These are phyloP conservation scores for Zele albiditarsus DNA, from an alignment of 2,888 invertebrate species.

Conservation along the genomic window DNA sequence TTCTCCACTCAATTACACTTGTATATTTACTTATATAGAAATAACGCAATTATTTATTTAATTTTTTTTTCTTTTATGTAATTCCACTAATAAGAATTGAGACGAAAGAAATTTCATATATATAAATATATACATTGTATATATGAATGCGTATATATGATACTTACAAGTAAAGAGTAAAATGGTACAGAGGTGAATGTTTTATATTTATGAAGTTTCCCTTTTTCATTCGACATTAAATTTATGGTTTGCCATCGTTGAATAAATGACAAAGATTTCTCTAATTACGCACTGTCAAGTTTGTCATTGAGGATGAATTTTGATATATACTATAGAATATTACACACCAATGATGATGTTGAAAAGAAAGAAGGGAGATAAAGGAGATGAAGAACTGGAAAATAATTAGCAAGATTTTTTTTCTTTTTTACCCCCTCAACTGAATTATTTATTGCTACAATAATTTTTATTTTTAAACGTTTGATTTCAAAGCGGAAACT, in stretches of 20 bases:
- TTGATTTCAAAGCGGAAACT: neutral
- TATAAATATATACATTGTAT: conserved; percentile 25
- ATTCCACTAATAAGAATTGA: conserved; percentile 24
- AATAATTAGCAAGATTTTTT: neutral
- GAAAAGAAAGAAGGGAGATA: neutral
- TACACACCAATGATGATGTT: neutral
- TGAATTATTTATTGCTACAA: neutral
- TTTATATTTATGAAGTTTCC: conserved; percentile 43
- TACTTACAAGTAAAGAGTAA: neutral
- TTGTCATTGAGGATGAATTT: conserved; percentile 50
- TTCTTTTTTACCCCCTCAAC: neutral
- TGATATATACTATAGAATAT: neutral
- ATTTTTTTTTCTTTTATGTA: too few relatives aligned
- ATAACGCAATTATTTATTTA: conserved; percentile 46
- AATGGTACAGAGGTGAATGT: conserved; percentile 13
- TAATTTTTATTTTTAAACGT: neutral
- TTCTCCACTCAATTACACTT: neutral
- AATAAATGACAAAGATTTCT: conserved; percentile 56
- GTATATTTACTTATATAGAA: conserved; percentile 27
- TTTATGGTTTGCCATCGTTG: conserved; percentile 51
- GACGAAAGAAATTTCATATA: conserved; percentile 11
- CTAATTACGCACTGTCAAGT: conserved; percentile 51
- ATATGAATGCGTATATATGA: neutral
- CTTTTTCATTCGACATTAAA: conserved; percentile 35
- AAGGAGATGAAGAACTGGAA: neutral